Conservation (phyloP, 53 echinoderm and acorn worm species). For the Zoroaster sp. region DNA sequence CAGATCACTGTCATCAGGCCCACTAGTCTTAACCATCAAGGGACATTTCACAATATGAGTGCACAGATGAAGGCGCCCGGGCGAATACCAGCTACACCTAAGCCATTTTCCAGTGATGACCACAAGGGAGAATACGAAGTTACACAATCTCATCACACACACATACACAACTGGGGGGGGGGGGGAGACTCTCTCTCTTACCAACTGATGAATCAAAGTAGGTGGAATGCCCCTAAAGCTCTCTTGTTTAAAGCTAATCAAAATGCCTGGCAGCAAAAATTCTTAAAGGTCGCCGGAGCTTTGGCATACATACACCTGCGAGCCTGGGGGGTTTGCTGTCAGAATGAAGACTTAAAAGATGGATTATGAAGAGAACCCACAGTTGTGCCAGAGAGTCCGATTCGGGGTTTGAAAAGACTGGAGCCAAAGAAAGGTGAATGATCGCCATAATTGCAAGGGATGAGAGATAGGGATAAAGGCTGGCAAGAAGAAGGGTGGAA, state of each 20-base stretch:
- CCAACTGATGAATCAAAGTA: slow-evolving; percentile 2
- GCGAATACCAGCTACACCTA: too few species aligned
- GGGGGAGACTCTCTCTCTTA: too few species aligned
- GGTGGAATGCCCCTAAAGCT: slow-evolving; percentile 20
- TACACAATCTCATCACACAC: slow-evolving; percentile 21
- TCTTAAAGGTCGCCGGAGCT: neutral
- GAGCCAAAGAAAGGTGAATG: neutral
- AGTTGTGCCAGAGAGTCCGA: neutral
- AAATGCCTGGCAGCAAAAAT: slow-evolving; percentile 4
- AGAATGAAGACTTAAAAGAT: slow-evolving; percentile 10
- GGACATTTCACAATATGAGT: too few species aligned
- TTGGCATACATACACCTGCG: slow-evolving; percentile 4
- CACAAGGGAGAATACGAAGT: neutral
- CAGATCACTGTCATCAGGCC: too few species aligned
- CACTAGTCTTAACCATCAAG: too few species aligned
- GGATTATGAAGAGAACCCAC: neutral
- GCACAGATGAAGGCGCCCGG: neutral
- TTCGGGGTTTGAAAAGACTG: neutral
- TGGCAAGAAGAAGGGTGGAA: neutral
- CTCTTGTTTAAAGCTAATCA: slow-evolving; percentile 25
- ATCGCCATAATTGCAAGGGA: neutral
- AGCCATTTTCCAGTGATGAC: slow-evolving; percentile 10
- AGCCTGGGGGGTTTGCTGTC: slow-evolving; percentile 3
- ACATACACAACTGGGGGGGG: neutral
- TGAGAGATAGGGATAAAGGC: neutral